phyloP scores from a whole-genome alignment of 1,140 invertebrate genomes.

The Drosophila nigromelanica region DNA sequence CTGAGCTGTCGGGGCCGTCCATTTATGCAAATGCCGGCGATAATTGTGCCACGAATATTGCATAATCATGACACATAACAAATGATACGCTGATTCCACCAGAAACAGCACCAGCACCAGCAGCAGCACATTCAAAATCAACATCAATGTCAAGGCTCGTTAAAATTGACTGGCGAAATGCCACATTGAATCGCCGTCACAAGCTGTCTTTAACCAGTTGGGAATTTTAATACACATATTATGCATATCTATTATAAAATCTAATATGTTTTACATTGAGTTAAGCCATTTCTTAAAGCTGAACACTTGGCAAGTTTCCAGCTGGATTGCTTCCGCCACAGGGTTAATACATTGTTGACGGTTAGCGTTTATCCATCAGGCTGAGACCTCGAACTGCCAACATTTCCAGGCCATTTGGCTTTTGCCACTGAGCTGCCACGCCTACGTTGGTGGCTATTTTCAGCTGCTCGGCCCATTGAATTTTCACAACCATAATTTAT shows the following conservation, averaged over 20 bases:
- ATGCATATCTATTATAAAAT: not conserved
- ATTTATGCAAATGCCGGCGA: conserved; percentile 74
- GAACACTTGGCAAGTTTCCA: conserved; percentile 5
- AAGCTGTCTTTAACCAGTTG: conserved; percentile 1
- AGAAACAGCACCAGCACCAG: conserved; percentile 26
- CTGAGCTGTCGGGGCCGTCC: conserved; percentile 45
- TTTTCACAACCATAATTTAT: conserved; percentile 54
- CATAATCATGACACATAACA: conserved; percentile 76
- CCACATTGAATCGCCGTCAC: conserved; percentile 42
- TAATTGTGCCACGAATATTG: conserved; percentile 79
- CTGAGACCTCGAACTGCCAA: not conserved
- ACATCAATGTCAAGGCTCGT: conserved; percentile 70
- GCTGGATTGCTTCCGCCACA: conserved; percentile 1
- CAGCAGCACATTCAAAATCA: conserved; percentile 32
- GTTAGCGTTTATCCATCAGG: not conserved
- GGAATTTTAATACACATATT: not conserved
- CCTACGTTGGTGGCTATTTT: conserved; percentile 53
- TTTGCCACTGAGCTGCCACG: conserved; percentile 34
- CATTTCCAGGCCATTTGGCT: conserved; percentile 65
- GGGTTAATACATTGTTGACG: not conserved
- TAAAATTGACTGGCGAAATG: conserved; percentile 36
- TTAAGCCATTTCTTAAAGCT: not conserved
- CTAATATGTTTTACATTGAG: not conserved
- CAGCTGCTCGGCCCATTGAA: conserved; percentile 25
- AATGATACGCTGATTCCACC: conserved; percentile 60